These are phyloP conservation scores for Sebastes umbrosus DNA, from an alignment of 2,797 vertebrate species.

Conservation along the genomic window DNA sequence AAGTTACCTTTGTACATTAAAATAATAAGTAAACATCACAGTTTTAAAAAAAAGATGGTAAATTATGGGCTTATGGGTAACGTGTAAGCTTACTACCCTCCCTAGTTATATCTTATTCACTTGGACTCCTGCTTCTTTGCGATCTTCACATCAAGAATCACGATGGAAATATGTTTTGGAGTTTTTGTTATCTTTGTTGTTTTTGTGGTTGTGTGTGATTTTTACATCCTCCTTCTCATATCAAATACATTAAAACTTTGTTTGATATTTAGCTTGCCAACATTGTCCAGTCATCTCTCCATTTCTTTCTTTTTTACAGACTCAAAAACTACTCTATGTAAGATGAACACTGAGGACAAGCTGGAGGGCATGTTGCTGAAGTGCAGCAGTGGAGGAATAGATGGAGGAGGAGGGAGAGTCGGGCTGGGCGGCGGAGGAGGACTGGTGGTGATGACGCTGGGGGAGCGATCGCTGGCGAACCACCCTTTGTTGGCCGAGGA, in stretches of 20 bases:
- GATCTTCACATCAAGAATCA: not conserved
- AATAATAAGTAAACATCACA: not conserved
- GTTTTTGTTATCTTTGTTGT: not conserved
- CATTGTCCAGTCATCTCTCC: not conserved
- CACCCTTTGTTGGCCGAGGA: conserved; percentile 91
- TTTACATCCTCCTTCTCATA: not conserved
- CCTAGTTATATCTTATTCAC: not conserved
- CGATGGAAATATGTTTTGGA: not conserved
- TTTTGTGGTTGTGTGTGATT: not conserved
- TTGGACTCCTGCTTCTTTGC: not conserved
- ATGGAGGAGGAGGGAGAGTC: conserved; percentile 74
- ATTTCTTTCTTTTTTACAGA: conserved; percentile 16
- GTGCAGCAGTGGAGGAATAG: conserved; percentile 89
- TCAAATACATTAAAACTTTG: not conserved
- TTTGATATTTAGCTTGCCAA: not conserved
- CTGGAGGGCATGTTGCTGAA: conserved; percentile 97
- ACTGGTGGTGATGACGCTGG: conserved; percentile 89
- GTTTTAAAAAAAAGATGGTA: not conserved
- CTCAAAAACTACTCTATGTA: conserved; percentile 70
- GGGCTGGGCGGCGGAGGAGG: conserved; percentile 73
- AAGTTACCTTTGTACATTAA: not conserved
- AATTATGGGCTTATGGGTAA: not conserved
- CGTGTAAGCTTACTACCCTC: not conserved
- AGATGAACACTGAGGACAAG: conserved; percentile 98
- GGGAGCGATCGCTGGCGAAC: conserved; percentile 90